A percentile compares a stretch with the other conserved stretches of the same genome.
phyloP scores from a whole-genome alignment of 2,113 vertebrate genomes.

The Elephantulus edwardii region DNA sequence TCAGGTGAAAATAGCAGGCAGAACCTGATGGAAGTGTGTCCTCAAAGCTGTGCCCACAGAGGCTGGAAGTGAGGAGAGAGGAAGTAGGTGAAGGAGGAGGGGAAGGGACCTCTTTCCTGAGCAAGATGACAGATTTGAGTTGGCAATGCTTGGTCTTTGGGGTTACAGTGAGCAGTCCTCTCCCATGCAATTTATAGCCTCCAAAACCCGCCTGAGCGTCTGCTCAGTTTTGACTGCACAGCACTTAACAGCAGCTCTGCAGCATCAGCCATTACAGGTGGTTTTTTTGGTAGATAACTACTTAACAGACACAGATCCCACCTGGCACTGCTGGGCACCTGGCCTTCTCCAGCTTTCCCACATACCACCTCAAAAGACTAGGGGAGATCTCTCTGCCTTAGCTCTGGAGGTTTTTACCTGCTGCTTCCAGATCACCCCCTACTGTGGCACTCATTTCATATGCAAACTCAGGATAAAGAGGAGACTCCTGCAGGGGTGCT shows the following conservation, averaged over 20 bases:
- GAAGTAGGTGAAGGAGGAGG: not conserved
- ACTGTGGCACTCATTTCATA: not conserved
- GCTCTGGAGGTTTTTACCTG: not conserved
- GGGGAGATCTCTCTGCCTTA: accelerated
- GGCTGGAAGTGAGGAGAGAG: too few relatives aligned
- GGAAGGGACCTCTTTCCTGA: not conserved
- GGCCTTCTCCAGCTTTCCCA: too few relatives aligned
- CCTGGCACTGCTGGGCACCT: not conserved
- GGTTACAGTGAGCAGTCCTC: not conserved
- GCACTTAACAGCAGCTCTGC: too few relatives aligned
- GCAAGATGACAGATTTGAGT: not conserved
- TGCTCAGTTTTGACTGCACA: too few relatives aligned
- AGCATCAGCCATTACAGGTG: accelerated
- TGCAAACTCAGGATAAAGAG: not conserved
- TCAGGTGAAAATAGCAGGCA: not conserved
- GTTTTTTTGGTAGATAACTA: too few relatives aligned
- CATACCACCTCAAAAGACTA: not conserved
- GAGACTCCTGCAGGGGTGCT: not conserved
- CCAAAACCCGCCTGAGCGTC: too few relatives aligned
- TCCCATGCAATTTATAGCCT: too few relatives aligned
- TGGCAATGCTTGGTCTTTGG: not conserved
- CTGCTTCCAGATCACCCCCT: not conserved
- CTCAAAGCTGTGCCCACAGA: not conserved
- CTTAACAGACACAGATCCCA: accelerated
- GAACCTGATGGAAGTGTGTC: not conserved